Conservation (phyloP, 2,113 vertebrate species). For the Ploceus nigricollis region DNA sequence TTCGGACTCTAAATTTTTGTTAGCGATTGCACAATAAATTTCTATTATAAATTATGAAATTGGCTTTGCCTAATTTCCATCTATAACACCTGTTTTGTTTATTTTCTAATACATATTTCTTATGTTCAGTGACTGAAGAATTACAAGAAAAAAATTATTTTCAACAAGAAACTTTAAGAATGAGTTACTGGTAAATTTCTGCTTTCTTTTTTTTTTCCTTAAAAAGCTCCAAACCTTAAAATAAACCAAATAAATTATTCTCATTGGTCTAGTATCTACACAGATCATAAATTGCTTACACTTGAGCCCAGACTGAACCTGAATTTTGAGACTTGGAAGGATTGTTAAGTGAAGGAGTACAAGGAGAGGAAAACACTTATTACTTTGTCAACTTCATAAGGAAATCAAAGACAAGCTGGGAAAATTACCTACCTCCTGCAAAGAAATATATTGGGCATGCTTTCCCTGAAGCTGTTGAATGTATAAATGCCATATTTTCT, state of each 20-base stretch:
- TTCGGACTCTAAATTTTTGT: too few relatives aligned
- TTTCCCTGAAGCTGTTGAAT: not conserved
- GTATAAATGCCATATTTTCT: not conserved
- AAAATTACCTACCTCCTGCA: not conserved
- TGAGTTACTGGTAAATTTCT: not conserved
- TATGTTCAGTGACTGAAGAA: not conserved
- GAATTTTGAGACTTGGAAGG: not conserved
- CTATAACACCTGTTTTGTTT: too few relatives aligned
- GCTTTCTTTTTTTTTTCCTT: not conserved
- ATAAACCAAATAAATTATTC: not conserved
- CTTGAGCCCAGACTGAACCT: not conserved
- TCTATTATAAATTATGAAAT: too few relatives aligned
- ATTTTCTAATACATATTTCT: not conserved
- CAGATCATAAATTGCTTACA: not conserved
- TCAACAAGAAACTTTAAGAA: not conserved
- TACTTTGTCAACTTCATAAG: not conserved
- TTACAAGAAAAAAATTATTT: not conserved
- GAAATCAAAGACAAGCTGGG: not conserved
- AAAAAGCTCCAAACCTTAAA: not conserved
- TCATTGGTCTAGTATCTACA: not conserved
- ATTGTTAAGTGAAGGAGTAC: not conserved
- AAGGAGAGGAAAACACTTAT: not conserved
- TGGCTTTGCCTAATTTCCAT: too few relatives aligned
- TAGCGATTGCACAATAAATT: too few relatives aligned
- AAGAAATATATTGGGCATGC: not conserved